Evolutionary conservation across 2,888 invertebrate genomes (phyloP), one percentile per base, ranked within the genome.

Genomic region (Hyalella azteca): DNA sequence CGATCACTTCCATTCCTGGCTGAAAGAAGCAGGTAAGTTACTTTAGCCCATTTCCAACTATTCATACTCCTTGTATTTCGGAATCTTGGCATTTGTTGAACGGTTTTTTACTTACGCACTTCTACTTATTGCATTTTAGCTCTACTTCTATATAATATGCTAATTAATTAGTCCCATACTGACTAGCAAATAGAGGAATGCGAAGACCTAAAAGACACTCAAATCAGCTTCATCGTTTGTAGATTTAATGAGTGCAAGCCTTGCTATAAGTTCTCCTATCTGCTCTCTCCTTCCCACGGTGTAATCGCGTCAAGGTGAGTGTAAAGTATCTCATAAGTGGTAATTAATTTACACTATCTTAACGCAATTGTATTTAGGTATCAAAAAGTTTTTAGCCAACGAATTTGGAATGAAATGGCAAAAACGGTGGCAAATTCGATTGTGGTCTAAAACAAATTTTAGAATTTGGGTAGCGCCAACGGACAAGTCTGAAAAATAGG

Each of bases 61-160:
- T 39, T 66, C 32, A 66, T 36, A 66, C 36, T 66, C 66, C 66
- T 66, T 19, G 66, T 66, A 66, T 66, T 66, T 36, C 36, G 66
- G 66, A 66, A 66, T 66, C 66, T 32, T 66, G 66, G 66, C 66
- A 66, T 66, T 66, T 66, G 32, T 36, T 66, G 36, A 66, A 66
- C 66, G 66, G 66, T 66, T 66, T 54, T 66, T 66, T 66, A 66
- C 66, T 66, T 66, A 66, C 36, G 66, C 66, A 66, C 66, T 66
- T 66, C 66, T 66, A 66, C 66, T 66, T 66, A 66, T 29, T 66
- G 66, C 66, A 66, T 66, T 66, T 66, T 66, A 66, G 66, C 66
- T 66, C 66, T 22, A 66, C 66, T 66, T 66, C 36, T 66, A 66
- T 36, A 66, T 66, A 36, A 66, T 29, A 29, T 66, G 66, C 66